Evolutionary conservation across 2,113 vertebrate species (phyloP).

Genomic region (Bufo gargarizans): DNA sequence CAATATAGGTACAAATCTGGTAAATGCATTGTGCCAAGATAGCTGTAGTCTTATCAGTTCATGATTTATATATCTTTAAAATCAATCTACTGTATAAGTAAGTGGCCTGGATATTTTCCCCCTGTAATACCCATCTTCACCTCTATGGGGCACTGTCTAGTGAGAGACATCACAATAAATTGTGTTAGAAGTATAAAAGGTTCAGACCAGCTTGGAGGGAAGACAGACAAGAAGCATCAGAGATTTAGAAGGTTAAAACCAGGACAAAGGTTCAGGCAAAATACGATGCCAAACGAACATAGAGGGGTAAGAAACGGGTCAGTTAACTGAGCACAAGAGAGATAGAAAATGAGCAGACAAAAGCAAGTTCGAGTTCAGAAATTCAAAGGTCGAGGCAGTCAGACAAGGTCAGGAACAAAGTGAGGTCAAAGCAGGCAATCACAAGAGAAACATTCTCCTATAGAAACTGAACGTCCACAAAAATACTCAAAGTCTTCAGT

Average conservation of each 20-base stretch:
- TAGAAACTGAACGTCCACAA: background rate
- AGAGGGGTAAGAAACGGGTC: slow-evolving; percentile 15
- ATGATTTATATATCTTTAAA: too few relatives aligned
- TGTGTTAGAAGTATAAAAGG: background rate
- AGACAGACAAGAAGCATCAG: background rate
- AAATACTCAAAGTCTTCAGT: background rate
- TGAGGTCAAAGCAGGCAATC: slow-evolving; percentile 17
- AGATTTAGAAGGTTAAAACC: background rate
- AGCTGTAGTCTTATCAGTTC: too few relatives aligned
- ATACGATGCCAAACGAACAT: background rate
- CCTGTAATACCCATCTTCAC: background rate
- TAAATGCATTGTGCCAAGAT: background rate
- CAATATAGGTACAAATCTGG: background rate
- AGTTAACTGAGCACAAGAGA: slow-evolving; percentile 23
- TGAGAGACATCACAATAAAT: background rate
- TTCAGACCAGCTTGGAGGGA: background rate
- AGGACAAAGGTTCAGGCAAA: background rate
- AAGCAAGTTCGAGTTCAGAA: slow-evolving; percentile 47
- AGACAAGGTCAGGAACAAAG: slow-evolving; percentile 26
- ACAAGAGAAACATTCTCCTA: background rate
- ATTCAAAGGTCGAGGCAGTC: slow-evolving; percentile 29
- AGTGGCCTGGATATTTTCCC: background rate
- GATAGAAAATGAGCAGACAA: slow-evolving; percentile 33
- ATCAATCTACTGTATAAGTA: background rate
- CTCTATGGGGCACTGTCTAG: background rate